These are phyloP conservation scores for Papilio aristodemus DNA, from an alignment of 1,140 invertebrate genomes.

Conservation along the genomic window DNA sequence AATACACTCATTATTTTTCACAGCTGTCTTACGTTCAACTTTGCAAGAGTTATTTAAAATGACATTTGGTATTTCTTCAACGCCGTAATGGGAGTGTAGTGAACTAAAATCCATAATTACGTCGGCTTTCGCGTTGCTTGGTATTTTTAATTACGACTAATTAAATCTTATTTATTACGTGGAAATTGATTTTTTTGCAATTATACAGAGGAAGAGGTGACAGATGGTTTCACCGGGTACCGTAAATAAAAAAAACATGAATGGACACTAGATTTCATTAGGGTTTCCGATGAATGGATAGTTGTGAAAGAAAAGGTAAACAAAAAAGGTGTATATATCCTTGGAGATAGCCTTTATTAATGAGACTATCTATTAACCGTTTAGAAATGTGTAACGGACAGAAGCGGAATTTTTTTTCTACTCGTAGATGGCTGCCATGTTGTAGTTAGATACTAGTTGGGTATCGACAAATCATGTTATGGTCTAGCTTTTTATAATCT, in stretches of 20 bases:
- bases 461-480: slow-evolving; percentile 14
- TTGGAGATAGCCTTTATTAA: slow-evolving; percentile 17
- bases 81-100: not conserved
- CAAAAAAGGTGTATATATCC: slow-evolving; percentile 6
- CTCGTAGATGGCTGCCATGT: slow-evolving; percentile 3
- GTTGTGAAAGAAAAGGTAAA: slow-evolving; percentile 9
- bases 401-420: not conserved
- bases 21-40: not conserved
- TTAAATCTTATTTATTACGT: slow-evolving; percentile 25
- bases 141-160: slow-evolving; percentile 31
- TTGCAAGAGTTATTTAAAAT: slow-evolving; percentile 21
- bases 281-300: slow-evolving; percentile 28
- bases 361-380: slow-evolving; percentile 14
- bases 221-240: slow-evolving; percentile 29
- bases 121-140: slow-evolving; percentile 21
- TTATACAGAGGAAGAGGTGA: slow-evolving; percentile 23
- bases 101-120: slow-evolving; percentile 27
- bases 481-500: not conserved
- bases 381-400: slow-evolving; percentile 28
- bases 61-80: slow-evolving; percentile 27
- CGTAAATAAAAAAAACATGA: slow-evolving; percentile 29
- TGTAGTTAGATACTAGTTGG: not conserved
- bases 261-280: slow-evolving; percentile 23
- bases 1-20: slow-evolving; percentile 3
- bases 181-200: slow-evolving; percentile 29